These are phyloP conservation scores for Peucedramus taeniatus DNA, from an alignment of 2,113 vertebrate species.

Conservation along the genomic window DNA sequence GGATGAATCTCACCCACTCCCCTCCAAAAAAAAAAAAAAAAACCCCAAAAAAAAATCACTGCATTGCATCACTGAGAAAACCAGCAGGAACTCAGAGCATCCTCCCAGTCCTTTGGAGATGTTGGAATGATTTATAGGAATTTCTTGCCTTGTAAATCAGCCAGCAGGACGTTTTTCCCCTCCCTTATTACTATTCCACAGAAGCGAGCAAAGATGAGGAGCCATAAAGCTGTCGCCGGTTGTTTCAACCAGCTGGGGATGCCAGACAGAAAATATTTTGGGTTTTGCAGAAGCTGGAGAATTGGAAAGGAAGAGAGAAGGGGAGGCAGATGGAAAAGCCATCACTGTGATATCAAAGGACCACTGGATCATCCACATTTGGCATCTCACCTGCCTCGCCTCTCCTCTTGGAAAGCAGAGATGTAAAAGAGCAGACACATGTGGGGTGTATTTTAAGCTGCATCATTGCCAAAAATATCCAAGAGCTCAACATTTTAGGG, in stretches of 20 bases:
- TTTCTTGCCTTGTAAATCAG: conserved; percentile 15
- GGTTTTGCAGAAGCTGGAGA: background rate
- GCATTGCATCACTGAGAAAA: background rate
- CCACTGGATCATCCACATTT: background rate
- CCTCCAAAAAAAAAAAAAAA: background rate
- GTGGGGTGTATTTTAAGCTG: background rate
- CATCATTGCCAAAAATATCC: background rate
- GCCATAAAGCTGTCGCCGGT: conserved; percentile 55
- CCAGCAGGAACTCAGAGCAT: background rate
- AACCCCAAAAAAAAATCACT: background rate
- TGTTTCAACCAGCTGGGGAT: conserved; percentile 49
- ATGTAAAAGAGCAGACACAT: background rate
- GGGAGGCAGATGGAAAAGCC: background rate
- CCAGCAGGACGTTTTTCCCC: background rate
- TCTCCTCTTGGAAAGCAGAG: background rate
- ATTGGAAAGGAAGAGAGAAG: background rate
- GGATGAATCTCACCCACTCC: background rate
- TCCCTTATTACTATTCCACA: background rate
- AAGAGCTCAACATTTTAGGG: background rate
- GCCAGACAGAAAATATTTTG: conserved; percentile 24
- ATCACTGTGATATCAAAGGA: background rate
- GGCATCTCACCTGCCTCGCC: background rate
- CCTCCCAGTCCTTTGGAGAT: background rate
- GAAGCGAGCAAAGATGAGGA: conserved; percentile 39
- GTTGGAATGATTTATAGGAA: background rate